A percentile compares a stretch with the other conserved stretches of the same genome.
Evolutionary conservation across 2,888 invertebrate genomes (phyloP).

Genomic region (Drosophila recens): DNA sequence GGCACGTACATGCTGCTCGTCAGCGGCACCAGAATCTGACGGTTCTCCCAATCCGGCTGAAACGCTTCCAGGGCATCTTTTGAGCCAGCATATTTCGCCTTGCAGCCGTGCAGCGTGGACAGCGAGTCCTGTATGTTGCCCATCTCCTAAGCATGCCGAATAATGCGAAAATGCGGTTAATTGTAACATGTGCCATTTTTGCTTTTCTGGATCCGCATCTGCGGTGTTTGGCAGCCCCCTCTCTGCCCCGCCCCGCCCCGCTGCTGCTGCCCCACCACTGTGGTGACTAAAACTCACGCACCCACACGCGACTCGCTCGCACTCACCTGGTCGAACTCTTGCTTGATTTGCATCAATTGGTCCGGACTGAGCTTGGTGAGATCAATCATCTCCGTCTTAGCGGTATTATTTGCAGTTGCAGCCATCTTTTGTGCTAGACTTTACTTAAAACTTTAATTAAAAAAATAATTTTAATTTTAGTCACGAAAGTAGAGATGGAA

Average conservation of each 20-base stretch:
- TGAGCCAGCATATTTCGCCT: constrained; percentile 95
- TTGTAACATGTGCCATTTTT: constrained; percentile 52
- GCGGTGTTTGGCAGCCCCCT: constrained; percentile 18
- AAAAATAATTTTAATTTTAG: constrained; percentile 52
- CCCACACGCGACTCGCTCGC: constrained; percentile 34
- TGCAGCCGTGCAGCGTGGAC: constrained; percentile 94
- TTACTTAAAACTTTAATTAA: constrained; percentile 27
- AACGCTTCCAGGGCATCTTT: constrained; percentile 93
- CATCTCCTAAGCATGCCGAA: constrained; percentile 88
- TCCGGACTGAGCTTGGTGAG: constrained; percentile 92
- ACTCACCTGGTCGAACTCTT: constrained; percentile 93
- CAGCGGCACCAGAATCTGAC: constrained; percentile 95
- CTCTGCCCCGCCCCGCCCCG: too few species aligned
- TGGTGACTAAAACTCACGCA: constrained; percentile 28
- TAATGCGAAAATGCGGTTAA: constrained; percentile 19
- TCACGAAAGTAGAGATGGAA: constrained; percentile 41
- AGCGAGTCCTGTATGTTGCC: constrained; percentile 95
- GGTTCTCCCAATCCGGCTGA: constrained; percentile 91
- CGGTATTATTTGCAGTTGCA: constrained; percentile 72
- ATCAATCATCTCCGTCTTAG: constrained; percentile 91
- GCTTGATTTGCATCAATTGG: constrained; percentile 93
- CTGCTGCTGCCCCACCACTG: background rate
- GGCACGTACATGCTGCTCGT: constrained; percentile 99
- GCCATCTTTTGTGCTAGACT: constrained; percentile 66
- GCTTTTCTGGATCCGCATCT: constrained; percentile 16